Base-by-base conservation (phyloP, 2,113 vertebrate genomes). In the Oncorhynchus gorbuscha region DNA sequence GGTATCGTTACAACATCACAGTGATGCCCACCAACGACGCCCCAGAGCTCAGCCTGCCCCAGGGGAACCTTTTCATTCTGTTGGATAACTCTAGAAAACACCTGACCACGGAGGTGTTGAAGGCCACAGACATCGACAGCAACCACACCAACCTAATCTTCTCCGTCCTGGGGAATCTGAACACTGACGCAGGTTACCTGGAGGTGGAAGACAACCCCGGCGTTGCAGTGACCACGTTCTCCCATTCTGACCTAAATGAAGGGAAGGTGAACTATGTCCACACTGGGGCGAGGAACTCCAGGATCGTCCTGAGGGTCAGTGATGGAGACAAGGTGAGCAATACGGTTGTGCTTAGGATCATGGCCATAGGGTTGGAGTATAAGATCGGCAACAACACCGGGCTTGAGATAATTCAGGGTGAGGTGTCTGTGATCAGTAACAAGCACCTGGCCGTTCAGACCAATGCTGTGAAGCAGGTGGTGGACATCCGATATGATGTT, bases 301-400 rank as follows among this genome's bases (percentile, higher is more conserved):
- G 94, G 79, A 94, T 97, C 83, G 94, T 96, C 78, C 87, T 98
- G 45, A 93, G 96, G 88, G 96, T 95, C 5, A 94, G 90, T 3
- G 96, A 98, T 84, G 94, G 95, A 32, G 94, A 97, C 80, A 96
- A 95, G 79, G 92, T 96, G 74, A 97, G 96, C 87, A 97, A 96
- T 81, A 95, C 95, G 0, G 93, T 94, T 3, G 95, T 99, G 45
- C 87, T 98, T 39, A 88, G 93, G 71, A 82, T 98, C 75, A 92
- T 95, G 90, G 94, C 95, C 13, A 61, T 96, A 75, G 84, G 92
- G 9, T 89, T 96, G 77, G 90, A 96, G 78, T 97, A 94, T 81
- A 92, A 89, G 85, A 83, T 98, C 80, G 86, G 85, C 45, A 95
- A 89, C 76, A 95, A 93, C 81, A 96, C 94, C 0, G 94, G 94